phyloP scores from a whole-genome alignment of 2,888 invertebrate genomes.

The Sericinus montela region DNA sequence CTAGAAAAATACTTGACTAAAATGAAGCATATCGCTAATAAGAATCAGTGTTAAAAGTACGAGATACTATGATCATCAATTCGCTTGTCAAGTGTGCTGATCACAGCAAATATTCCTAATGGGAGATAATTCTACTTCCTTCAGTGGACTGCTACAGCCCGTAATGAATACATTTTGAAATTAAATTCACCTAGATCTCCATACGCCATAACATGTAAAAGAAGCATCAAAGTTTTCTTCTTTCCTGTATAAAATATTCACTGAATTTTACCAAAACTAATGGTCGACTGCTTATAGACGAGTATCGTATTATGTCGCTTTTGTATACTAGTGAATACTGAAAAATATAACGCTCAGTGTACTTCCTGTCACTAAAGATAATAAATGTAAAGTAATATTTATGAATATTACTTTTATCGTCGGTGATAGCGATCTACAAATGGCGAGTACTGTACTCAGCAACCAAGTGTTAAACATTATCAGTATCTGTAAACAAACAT shows the following conservation, averaged over 20 bases:
- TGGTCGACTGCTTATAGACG: slow-evolving; percentile 39
- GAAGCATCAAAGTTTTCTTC: slow-evolving; percentile 35
- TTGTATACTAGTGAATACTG: slow-evolving; percentile 36
- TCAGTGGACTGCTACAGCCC: no score
- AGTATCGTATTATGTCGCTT: slow-evolving; percentile 43
- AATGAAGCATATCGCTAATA: no score
- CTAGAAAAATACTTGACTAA: no score
- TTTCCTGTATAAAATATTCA: slow-evolving; percentile 39
- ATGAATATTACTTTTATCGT: slow-evolving; percentile 38
- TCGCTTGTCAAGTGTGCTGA: no score
- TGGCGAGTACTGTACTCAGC: slow-evolving; percentile 41
- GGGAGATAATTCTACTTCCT: no score
- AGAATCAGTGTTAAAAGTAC: no score
- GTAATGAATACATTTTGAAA: no score
- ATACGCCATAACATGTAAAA: slow-evolving; percentile 38
- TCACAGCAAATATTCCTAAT: no score
- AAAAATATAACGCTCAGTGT: slow-evolving; percentile 17
- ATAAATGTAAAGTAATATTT: not conserved
- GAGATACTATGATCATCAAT: no score
- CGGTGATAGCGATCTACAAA: slow-evolving; percentile 51
- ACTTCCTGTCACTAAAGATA: no score
- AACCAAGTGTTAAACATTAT: slow-evolving; percentile 49
- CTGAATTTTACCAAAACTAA: slow-evolving; percentile 42
- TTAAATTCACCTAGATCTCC: slow-evolving; percentile 33
- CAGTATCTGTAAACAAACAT: slow-evolving; percentile 39